Conservation (phyloP, 2,113 vertebrate genomes). For the Hyla sarda region DNA sequence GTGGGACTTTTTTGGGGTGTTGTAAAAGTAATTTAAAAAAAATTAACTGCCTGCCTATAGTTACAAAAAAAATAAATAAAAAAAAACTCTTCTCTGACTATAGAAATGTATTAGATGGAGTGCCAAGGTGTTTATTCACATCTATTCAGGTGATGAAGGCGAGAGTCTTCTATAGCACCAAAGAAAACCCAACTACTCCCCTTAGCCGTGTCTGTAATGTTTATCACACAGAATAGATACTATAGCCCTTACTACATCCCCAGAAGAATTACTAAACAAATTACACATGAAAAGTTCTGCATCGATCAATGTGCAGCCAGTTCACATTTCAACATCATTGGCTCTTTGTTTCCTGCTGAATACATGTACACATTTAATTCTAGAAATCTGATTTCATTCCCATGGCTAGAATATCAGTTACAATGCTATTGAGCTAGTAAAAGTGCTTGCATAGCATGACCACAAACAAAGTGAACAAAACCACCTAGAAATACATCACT, state of each 20-base stretch:
- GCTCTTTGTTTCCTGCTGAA: constrained; percentile 1
- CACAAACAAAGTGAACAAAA: constrained; percentile 23
- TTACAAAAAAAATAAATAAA: no score
- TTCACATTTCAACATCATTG: constrained; percentile 15
- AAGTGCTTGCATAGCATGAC: constrained; percentile 12
- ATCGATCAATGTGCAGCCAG: constrained; percentile 11
- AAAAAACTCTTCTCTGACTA: no score
- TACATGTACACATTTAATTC: constrained; percentile 18
- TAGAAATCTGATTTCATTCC: constrained; percentile 7
- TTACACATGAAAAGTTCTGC: constrained; percentile 1
- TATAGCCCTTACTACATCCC: not conserved
- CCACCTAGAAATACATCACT: not conserved
- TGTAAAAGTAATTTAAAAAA: no score
- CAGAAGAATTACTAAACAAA: not conserved
- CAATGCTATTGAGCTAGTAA: constrained; percentile 7
- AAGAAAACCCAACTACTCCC: not conserved
- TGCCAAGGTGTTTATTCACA: not conserved
- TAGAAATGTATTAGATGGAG: no score
- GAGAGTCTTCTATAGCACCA: not conserved
- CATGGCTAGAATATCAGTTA: constrained; percentile 16
- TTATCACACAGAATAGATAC: not conserved
- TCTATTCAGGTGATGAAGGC: not conserved
- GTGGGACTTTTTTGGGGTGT: no score
- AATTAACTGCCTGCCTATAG: no score
- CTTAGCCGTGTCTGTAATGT: not conserved